Evolutionary conservation across 2,888 invertebrate species (phyloP).

Genomic region (Cepaea hortensis): DNA sequence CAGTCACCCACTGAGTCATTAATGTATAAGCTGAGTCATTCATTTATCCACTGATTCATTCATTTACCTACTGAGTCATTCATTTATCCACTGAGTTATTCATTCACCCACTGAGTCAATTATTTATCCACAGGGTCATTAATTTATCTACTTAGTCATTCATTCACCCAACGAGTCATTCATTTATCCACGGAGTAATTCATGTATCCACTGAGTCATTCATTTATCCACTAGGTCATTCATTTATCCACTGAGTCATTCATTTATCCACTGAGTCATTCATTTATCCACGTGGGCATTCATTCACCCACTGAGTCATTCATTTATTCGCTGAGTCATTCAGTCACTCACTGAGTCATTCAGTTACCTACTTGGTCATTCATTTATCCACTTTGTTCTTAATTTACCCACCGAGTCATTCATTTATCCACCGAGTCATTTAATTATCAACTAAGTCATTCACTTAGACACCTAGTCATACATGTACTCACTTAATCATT

Average conservation of each 20-base stretch:
- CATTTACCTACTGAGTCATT: neutral
- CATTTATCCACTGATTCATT: neutral
- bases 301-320: neutral
- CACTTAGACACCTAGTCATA: too few species aligned
- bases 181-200: neutral
- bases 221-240: neutral
- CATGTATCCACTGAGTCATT: neutral
- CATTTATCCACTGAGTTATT: neutral
- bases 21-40: neutral
- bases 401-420: too few species aligned
- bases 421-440: too few species aligned
- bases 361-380: too few species aligned
- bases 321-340: too few species aligned
- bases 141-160: neutral
- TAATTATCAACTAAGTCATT: too few species aligned
- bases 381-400: too few species aligned
- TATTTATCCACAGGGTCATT: neutral
- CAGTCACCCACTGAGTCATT: neutral
- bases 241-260: too few species aligned
- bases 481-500: too few species aligned
- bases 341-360: too few species aligned
- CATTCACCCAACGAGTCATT: neutral
- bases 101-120: neutral
- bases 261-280: too few species aligned
- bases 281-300: neutral